Percentiles rank a stretch among this genome's conserved stretches.
These are phyloP conservation scores for Ptychobarbus kaznakovi DNA, from an alignment of 2,797 vertebrate species.

Conservation along the genomic window DNA sequence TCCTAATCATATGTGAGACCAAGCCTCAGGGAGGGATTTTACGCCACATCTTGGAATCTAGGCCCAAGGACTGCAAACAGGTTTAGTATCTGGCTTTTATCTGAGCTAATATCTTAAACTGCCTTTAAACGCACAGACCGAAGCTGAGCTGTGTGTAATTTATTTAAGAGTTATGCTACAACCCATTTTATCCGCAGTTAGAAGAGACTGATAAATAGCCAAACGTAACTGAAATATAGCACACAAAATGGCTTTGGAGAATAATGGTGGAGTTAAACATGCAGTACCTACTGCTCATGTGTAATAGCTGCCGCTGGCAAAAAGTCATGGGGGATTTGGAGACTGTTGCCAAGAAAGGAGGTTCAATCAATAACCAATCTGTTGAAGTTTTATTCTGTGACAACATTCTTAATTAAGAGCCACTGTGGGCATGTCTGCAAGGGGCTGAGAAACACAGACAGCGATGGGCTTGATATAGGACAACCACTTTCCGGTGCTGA, in stretches of 20 bases:
- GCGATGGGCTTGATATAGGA: constrained; percentile 34
- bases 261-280: constrained; percentile 50
- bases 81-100: constrained; percentile 41
- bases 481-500: constrained; percentile 34
- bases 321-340: constrained; percentile 52
- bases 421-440: constrained; percentile 49
- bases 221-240: constrained; percentile 30
- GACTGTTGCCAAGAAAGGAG: constrained; percentile 52
- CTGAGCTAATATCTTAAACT: constrained; percentile 40
- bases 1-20: constrained; percentile 41
- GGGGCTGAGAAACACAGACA: constrained; percentile 42
- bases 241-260: constrained; percentile 30
- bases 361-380: constrained; percentile 63
- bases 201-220: constrained; percentile 44
- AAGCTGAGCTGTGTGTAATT: constrained; percentile 13
- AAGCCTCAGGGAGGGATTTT: constrained; percentile 43
- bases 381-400: constrained; percentile 61
- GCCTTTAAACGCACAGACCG: constrained; percentile 29
- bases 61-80: constrained; percentile 45
- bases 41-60: constrained; percentile 31
- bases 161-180: constrained; percentile 34
- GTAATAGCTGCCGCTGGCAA: constrained; percentile 44
- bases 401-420: constrained; percentile 63
- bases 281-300: constrained; percentile 33
- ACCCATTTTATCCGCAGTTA: constrained; percentile 22